Conservation (phyloP, 2,888 invertebrate species). For the Ferdinandea cuprea region DNA sequence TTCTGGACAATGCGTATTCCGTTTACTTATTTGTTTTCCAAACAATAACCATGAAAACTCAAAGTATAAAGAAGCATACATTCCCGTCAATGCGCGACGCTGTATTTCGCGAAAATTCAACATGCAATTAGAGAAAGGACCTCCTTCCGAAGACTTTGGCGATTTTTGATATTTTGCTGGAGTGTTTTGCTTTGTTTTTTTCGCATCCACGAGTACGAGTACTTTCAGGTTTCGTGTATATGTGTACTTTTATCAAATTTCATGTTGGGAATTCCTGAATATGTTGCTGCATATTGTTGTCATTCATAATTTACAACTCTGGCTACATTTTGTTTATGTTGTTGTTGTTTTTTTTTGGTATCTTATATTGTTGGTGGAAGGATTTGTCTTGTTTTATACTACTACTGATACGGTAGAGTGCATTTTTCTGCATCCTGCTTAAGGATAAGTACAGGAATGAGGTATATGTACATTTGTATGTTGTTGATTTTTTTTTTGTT, state of each 20-base stretch:
- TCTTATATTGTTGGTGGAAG: constrained; percentile 26
- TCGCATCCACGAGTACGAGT: background rate
- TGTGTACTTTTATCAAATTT: constrained; percentile 38
- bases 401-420: constrained; percentile 7
- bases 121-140: constrained; percentile 63
- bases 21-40: background rate
- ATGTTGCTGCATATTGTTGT: constrained; percentile 40
- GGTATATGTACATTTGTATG: too few relatives aligned
- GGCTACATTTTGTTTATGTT: constrained; percentile 26
- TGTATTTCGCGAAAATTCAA: constrained; percentile 63
- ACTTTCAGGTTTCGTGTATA: background rate
- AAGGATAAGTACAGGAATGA: background rate
- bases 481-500: constrained; percentile 18
- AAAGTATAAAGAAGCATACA: constrained; percentile 12
- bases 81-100: constrained; percentile 8
- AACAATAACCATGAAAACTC: too few relatives aligned
- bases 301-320: constrained; percentile 59
- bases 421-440: constrained; percentile 58
- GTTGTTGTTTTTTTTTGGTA: constrained; percentile 30
- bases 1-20: constrained; percentile 36
- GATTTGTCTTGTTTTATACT: constrained; percentile 25
- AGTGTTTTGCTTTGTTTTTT: background rate
- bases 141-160: constrained; percentile 28
- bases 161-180: constrained; percentile 28
- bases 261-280: constrained; percentile 58